Evolutionary conservation across 53 echinoderm and acorn worm genomes (phyloP), one percentile per base, ranked within the genome.

Genomic region (Henricia sp.): DNA sequence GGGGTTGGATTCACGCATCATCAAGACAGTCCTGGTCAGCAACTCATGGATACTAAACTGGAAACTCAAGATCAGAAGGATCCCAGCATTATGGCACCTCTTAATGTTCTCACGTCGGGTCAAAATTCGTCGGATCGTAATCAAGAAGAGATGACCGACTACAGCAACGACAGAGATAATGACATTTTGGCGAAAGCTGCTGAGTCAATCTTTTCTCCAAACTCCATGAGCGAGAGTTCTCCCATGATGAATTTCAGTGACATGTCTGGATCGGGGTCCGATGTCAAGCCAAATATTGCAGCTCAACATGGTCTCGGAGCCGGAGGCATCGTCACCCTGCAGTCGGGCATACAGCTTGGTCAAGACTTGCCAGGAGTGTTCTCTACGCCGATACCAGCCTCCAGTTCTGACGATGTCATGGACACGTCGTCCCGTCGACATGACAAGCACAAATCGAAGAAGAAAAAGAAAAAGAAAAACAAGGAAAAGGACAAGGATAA

Each of bases 111-210:
- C 16, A 84, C 84, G 16, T 71, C 84, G n/a, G 71, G 71, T 33
- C 70, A 51, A 21, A 60, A 57, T 3, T 62, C 56, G 0, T 60
- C 58, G 0, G 48, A 52, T 17, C 70, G 63, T 28, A 37, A 50
- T 30, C 55, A 48, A 64, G 83, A 70, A 4, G 85, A 84, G 19
- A 73, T 73, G 37, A 48, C 36, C 33, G 74, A 85, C 52, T 72
- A 71, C 50, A 37, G 48, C 51, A 65, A 74, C 30, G 64, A 71
- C 68, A 43, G 86, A 50, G 83, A 89, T 28, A 90, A 96, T 41
- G 97, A 97, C 73, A 97, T 97, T 51, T 74, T 97, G 24, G 97
- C 97, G 27, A 92, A 94, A 72, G 97, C 97, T n/a, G 93, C 97
- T 14, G 97, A 94, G 67, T 92, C 92, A 56, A 96, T 96, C 65